A percentile compares a stretch with the other conserved stretches of the same genome.
These are phyloP conservation scores for Lysandra coridon DNA, from an alignment of 2,888 invertebrate genomes.

Conservation along the genomic window DNA sequence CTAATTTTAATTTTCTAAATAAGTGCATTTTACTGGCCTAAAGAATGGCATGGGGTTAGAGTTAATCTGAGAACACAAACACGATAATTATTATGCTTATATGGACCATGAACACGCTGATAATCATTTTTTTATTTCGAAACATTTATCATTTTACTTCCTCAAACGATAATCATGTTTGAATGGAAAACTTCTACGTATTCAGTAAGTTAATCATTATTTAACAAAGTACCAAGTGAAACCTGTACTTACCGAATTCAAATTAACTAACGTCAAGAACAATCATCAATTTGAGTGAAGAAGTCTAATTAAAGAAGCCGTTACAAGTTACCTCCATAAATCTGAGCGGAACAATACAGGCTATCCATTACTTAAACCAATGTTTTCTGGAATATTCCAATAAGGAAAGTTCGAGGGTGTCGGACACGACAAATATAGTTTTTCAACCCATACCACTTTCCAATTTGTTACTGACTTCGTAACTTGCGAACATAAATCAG, in stretches of 20 bases:
- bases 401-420: constrained; percentile 66
- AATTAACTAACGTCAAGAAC: constrained; percentile 74
- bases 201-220: neutral
- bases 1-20: too few species aligned
- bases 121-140: neutral
- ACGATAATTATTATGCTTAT: too few species aligned
- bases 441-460: constrained; percentile 65
- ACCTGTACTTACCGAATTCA: constrained; percentile 53
- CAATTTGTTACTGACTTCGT: constrained; percentile 59
- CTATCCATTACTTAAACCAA: constrained; percentile 72
- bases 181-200: neutral
- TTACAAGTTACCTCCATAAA: constrained; percentile 80
- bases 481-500: constrained; percentile 58
- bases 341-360: constrained; percentile 76
- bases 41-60: too few species aligned
- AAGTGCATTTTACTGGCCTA: too few species aligned
- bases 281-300: constrained; percentile 77
- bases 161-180: neutral
- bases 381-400: constrained; percentile 73
- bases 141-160: neutral
- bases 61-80: too few species aligned
- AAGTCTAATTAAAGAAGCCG: constrained; percentile 79
- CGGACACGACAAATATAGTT: constrained; percentile 70
- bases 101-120: too few species aligned
- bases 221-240: constrained; percentile 45